Evolutionary conservation across 2,797 vertebrate genomes (phyloP), one percentile per base, ranked within the genome.

Genomic region (Danio choprae): DNA sequence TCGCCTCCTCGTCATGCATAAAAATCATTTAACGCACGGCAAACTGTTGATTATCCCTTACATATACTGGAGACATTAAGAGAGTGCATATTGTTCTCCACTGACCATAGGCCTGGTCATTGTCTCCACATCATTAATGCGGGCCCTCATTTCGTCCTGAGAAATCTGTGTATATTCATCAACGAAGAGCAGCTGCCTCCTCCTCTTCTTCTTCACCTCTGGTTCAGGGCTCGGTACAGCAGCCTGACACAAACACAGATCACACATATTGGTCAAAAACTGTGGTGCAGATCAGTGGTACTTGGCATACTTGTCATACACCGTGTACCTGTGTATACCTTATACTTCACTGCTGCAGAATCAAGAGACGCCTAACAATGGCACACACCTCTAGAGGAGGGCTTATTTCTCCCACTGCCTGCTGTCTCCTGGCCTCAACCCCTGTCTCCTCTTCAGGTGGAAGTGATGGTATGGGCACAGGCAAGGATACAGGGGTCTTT

Each of bases 181-280:
- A 0, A 91, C 86, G 85, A 95, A 94, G 77, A 89, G 43, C 70
- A 94, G 89, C 87, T 94, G 92, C 83, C 91, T 90, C 80, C 75
- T 89, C 81, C 85, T 89, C 83, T 81, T 87, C 68, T 5, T 87
- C 75, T 0, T 29, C 83, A 13, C 74, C 74, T 55, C 53, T n/a
- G 84, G 80, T 41, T 84, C 12, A 22, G 83, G 62, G 11, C 51
- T 29, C 3, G 59, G 77, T 87, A 85, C 84, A 12, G 59, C 41
- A 16, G 76, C 13, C 53, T 46, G 60, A 58, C 11, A 77, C 7
- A 69, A 41, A n/a, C 40, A 43, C 38, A 40, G 10, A 63, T n/a
- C 9, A 10, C 29, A 29, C 29, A 29, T 29, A 3, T 29, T 29
- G 29, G 3, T 29, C 3, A 29, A 29, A 29, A 29, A 29, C 29